Evolutionary conservation across 1,140 invertebrate species (phyloP).

Genomic region (Yoshiicerus persimilis): DNA sequence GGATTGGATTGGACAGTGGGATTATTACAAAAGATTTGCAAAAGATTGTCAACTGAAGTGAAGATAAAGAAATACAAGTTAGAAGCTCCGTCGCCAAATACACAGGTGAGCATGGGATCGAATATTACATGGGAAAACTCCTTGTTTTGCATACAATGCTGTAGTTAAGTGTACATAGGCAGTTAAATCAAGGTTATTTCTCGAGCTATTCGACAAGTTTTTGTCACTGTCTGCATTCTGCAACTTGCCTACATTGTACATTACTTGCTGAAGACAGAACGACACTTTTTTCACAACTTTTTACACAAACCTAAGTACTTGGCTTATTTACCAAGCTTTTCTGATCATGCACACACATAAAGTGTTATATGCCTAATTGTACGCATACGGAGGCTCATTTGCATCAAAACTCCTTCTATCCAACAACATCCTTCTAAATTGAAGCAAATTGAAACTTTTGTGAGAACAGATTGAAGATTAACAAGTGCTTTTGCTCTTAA

Average conservation of each 20-base stretch:
- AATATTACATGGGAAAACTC: conserved; percentile 2
- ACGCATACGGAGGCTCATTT: neutral
- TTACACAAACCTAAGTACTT: neutral
- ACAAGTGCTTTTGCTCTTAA: neutral
- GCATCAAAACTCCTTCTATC: neutral
- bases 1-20: neutral
- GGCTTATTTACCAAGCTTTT: neutral
- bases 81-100: neutral
- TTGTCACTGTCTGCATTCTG: conserved; percentile 11
- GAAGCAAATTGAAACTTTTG: neutral
- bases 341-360: neutral
- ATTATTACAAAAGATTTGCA: neutral
- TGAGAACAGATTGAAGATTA: neutral
- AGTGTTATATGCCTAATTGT: neutral
- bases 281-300: neutral
- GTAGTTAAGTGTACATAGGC: neutral
- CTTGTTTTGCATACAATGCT: conserved; percentile 14
- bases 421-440: neutral
- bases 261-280: neutral
- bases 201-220: conserved; percentile 12
- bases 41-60: neutral
- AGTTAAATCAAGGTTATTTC: conserved; percentile 6
- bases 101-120: neutral
- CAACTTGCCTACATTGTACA: neutral
- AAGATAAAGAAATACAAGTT: neutral